Conservation (phyloP, 2,888 invertebrate genomes). For the Argyresthia albistria region DNA sequence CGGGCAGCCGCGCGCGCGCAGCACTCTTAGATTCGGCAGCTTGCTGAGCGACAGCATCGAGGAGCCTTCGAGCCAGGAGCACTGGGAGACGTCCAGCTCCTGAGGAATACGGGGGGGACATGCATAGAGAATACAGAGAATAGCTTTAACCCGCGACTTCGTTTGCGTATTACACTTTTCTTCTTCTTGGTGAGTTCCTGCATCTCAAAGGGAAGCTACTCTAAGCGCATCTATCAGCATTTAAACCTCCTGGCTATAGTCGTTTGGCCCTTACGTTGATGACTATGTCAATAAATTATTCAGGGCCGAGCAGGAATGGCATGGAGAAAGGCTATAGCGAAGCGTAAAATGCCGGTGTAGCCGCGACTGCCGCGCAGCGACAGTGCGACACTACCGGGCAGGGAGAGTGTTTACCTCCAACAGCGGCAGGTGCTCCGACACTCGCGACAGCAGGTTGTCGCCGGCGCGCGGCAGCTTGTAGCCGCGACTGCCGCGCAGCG, state of each 20-base stretch:
- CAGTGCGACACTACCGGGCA: too few relatives aligned
- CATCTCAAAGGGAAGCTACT: too few relatives aligned
- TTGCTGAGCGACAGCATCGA: slow-evolving; percentile 82
- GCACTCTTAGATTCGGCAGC: slow-evolving; percentile 70
- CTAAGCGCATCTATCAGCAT: too few relatives aligned
- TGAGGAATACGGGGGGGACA: slow-evolving; percentile 27
- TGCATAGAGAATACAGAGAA: not conserved
- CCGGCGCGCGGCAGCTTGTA: slow-evolving; percentile 38
- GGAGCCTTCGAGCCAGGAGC: slow-evolving; percentile 82
- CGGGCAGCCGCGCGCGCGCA: slow-evolving; percentile 77
- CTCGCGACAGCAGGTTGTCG: slow-evolving; percentile 64
- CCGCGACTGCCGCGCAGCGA: not conserved
- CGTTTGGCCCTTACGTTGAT: too few relatives aligned
- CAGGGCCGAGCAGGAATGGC: too few relatives aligned
- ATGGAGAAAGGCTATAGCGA: too few relatives aligned
- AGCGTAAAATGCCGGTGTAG: too few relatives aligned
- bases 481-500: slow-evolving; percentile 65
- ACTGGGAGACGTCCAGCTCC: slow-evolving; percentile 80
- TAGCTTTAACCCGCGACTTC: not conserved
- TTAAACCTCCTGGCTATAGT: too few relatives aligned
- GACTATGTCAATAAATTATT: too few relatives aligned
- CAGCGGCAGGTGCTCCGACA: slow-evolving; percentile 58
- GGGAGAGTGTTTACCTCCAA: slow-evolving; percentile 67
- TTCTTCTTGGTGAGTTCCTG: too few relatives aligned
- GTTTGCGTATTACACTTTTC: too few relatives aligned